These are phyloP conservation scores for Artibeus jamaicensis DNA, from an alignment of 2,797 vertebrate species.

Conservation along the genomic window DNA sequence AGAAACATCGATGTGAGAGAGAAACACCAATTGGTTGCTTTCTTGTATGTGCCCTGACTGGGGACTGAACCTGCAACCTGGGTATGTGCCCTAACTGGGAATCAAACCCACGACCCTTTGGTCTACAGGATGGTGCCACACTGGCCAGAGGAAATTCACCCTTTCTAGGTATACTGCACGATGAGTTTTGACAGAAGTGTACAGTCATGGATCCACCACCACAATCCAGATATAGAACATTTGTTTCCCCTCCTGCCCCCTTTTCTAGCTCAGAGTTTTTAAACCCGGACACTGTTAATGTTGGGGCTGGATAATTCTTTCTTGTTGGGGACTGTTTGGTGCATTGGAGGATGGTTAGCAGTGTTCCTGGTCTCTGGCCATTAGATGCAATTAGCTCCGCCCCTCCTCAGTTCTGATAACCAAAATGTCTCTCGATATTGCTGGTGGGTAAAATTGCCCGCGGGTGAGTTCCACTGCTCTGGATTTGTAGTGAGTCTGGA, in stretches of 20 bases:
- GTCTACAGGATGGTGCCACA: not conserved
- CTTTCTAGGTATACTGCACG: not conserved
- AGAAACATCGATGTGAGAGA: not conserved
- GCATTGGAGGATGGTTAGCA: not conserved
- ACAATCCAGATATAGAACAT: not conserved
- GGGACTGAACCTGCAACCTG: not conserved
- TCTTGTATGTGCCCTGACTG: not conserved
- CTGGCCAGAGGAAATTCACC: not conserved
- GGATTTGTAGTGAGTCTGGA: not conserved
- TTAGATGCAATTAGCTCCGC: not conserved
- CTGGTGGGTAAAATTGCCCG: not conserved
- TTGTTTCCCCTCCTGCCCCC: not conserved
- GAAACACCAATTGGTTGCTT: not conserved
- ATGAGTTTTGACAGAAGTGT: not conserved
- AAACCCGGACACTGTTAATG: not conserved
- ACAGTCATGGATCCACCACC: not conserved
- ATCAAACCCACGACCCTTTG: not conserved
- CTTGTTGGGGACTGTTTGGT: not conserved
- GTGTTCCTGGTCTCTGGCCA: not conserved
- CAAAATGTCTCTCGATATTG: not conserved
- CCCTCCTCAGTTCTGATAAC: not conserved
- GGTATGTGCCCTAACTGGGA: not conserved
- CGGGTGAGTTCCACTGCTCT: not conserved
- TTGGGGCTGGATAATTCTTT: not conserved
- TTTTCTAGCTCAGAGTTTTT: not conserved